Evolutionary conservation across 2,113 vertebrate genomes (phyloP).

Genomic region (Balaenoptera acutorostrata): DNA sequence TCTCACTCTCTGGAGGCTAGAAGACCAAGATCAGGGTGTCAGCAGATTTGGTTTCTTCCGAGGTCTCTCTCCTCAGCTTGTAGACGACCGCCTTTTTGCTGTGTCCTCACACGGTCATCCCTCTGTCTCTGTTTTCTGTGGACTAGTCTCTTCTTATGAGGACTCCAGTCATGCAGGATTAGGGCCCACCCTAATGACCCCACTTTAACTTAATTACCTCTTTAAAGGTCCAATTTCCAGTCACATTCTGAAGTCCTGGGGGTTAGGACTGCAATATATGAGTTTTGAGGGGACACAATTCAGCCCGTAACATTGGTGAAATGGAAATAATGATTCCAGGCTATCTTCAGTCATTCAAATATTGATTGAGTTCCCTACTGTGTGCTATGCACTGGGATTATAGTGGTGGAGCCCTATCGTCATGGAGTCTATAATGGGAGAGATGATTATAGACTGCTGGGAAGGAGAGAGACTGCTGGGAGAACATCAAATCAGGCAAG

Average conservation of each 20-base stretch:
- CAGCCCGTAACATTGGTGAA: not conserved
- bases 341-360: not conserved
- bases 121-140: not conserved
- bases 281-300: not conserved
- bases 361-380: not conserved
- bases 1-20: not conserved
- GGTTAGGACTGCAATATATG: not conserved
- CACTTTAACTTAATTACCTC: not conserved
- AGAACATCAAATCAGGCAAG: not conserved
- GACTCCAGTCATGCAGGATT: not conserved
- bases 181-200: not conserved
- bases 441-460: not conserved
- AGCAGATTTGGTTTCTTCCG: not conserved
- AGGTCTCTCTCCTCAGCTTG: not conserved
- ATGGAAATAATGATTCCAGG: not conserved
- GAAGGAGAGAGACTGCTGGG: not conserved
- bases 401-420: not conserved
- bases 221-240: not conserved
- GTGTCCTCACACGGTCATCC: not conserved
- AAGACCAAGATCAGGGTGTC: not conserved
- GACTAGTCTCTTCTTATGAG: not conserved
- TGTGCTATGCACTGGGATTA: not conserved
- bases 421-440: not conserved
- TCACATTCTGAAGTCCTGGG: not conserved
- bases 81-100: not conserved